Evolutionary conservation across 2,113 vertebrate species (phyloP).

Genomic region (Mustela lutreola): DNA sequence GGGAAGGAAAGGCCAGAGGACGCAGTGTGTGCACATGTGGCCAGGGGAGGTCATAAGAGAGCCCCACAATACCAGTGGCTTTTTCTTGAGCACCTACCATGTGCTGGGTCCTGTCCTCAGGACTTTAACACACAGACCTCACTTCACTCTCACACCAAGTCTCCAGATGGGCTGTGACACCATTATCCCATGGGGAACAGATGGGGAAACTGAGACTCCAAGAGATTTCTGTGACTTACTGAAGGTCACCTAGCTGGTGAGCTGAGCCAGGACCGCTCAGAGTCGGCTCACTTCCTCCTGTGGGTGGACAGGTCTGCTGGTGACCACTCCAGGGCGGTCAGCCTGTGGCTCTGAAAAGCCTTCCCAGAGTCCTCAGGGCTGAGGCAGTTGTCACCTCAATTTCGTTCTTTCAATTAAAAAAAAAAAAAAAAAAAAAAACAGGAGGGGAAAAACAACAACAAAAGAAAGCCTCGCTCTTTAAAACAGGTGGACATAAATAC

Average conservation of each 20-base stretch:
- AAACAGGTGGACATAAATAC: neutral
- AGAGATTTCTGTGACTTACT: neutral
- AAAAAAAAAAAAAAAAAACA: constrained; percentile 47
- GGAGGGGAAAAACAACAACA: neutral
- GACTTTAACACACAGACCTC: neutral
- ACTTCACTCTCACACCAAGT: neutral
- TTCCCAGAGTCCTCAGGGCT: neutral
- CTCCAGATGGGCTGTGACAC: neutral
- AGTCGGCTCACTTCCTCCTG: neutral
- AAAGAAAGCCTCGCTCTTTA: neutral
- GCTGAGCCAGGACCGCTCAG: neutral
- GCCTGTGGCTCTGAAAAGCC: neutral
- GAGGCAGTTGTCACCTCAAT: neutral
- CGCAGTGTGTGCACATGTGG: neutral
- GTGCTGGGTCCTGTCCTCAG: neutral
- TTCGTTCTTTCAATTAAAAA: constrained; percentile 42
- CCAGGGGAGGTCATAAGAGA: neutral
- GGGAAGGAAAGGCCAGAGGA: neutral
- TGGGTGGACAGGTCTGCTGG: neutral
- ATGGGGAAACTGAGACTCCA: constrained; percentile 33
- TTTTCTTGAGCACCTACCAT: neutral
- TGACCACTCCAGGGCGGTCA: neutral
- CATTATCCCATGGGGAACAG: neutral
- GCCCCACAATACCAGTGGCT: neutral
- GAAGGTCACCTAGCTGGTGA: neutral